Conservation (phyloP, 2,888 invertebrate species). For the Patella pellucida region DNA sequence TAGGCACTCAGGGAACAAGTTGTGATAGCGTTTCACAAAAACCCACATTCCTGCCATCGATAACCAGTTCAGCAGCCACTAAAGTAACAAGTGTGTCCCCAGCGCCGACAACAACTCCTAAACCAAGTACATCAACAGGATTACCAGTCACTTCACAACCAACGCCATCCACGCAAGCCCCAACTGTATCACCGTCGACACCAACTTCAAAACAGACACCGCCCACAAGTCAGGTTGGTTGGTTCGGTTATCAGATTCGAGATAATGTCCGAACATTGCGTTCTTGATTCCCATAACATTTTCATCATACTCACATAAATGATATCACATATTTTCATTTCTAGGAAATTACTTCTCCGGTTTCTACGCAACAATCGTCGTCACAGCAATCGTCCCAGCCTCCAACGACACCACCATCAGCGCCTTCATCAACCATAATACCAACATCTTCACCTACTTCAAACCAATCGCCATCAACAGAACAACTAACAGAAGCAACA, state of each 20-base stretch:
- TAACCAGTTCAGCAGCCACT: too few relatives aligned
- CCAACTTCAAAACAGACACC: neutral
- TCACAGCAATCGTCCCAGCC: too few relatives aligned
- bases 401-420: neutral
- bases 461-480: neutral
- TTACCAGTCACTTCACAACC: neutral
- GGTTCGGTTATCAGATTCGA: too few relatives aligned
- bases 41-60: too few relatives aligned
- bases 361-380: too few relatives aligned
- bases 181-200: neutral
- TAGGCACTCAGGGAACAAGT: too few relatives aligned
- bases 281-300: too few relatives aligned
- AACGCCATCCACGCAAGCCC: neutral
- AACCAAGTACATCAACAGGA: neutral
- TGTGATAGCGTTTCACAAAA: too few relatives aligned
- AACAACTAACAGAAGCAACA: neutral
- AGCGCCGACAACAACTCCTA: neutral
- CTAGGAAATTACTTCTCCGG: too few relatives aligned
- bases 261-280: too few relatives aligned
- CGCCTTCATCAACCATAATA: neutral
- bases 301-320: too few relatives aligned
- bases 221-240: neutral
- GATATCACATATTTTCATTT: too few relatives aligned
- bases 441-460: neutral
- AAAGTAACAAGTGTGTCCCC: neutral